Percentiles rank a stretch among this genome's conserved stretches.
phyloP scores from a whole-genome alignment of 2,888 invertebrate species.

The Nymphalis c-album region DNA sequence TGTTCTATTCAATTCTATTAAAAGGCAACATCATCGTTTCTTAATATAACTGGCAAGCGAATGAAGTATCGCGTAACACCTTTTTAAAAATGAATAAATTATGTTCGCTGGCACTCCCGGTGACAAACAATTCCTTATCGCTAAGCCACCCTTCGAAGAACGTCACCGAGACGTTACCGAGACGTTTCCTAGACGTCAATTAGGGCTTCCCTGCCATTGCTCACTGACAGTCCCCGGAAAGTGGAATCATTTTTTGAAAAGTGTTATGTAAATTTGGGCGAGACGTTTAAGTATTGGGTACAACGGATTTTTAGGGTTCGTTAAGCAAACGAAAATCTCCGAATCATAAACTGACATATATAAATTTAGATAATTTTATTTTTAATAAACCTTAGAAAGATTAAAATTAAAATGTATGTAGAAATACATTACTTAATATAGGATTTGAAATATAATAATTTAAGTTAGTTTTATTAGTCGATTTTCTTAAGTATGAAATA shows the following conservation, averaged over 20 bases:
- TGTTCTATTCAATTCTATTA: too few species aligned
- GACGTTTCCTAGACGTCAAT: slow-evolving; percentile 65
- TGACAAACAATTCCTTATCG: slow-evolving; percentile 59
- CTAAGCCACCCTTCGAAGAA: slow-evolving; percentile 32
- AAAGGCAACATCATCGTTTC: slow-evolving; percentile 9
- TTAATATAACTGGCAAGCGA: slow-evolving; percentile 11
- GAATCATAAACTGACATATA: too few species aligned
- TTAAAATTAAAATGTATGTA: too few species aligned
- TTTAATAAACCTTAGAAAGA: too few species aligned
- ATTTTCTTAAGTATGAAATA: too few species aligned
- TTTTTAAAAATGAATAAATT: slow-evolving; percentile 36
- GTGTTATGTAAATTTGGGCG: slow-evolving; percentile 44
- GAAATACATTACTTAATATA: too few species aligned
- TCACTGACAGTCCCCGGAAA: slow-evolving; percentile 63
- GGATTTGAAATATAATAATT: too few species aligned
- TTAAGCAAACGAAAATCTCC: too few species aligned
- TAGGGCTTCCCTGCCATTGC: slow-evolving; percentile 63
- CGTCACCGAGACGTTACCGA: slow-evolving; percentile 32
- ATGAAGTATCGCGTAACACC: slow-evolving; percentile 18
- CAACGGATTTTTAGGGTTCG: too few species aligned
- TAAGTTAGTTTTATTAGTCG: too few species aligned
- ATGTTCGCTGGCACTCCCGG: slow-evolving; percentile 43
- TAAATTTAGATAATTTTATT: too few species aligned
- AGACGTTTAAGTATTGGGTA: slow-evolving; percentile 4
- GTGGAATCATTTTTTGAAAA: slow-evolving; percentile 46